A percentile compares a stretch with the other conserved stretches of the same genome.
phyloP scores from a whole-genome alignment of 2,797 vertebrate species.

The Brachyrhaphis roseni region DNA sequence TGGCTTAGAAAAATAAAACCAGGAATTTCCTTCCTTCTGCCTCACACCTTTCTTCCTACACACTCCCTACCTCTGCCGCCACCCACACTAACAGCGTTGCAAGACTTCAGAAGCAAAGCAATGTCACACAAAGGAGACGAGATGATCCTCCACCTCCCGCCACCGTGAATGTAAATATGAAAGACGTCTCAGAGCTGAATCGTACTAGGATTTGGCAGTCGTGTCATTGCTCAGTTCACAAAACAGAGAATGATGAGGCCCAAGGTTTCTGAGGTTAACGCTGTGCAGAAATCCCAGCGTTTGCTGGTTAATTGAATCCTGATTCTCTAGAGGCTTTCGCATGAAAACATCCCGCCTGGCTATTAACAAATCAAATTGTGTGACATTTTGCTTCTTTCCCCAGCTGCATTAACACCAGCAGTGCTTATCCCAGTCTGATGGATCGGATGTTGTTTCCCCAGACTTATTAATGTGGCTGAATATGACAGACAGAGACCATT shows the following conservation, averaged over 20 bases:
- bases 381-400: constrained; percentile 45
- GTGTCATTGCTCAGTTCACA: constrained; percentile 50
- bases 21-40: neutral
- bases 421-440: constrained; percentile 57
- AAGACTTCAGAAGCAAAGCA: neutral
- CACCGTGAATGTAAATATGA: constrained; percentile 22
- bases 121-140: neutral
- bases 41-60: constrained; percentile 3
- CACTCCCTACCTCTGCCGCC: neutral
- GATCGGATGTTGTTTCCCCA: constrained; percentile 56
- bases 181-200: constrained; percentile 19
- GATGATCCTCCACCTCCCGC: neutral
- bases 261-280: constrained; percentile 41
- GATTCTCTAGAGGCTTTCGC: constrained; percentile 62
- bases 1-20: neutral
- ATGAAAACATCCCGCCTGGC: constrained; percentile 62
- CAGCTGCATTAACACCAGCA: constrained; percentile 52
- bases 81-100: neutral
- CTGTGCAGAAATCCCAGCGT: constrained; percentile 60
- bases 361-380: constrained; percentile 65
- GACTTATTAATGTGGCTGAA: constrained; percentile 33
- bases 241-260: constrained; percentile 53
- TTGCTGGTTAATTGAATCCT: constrained; percentile 68
- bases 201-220: constrained; percentile 48
- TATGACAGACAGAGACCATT: constrained; percentile 21